Evolutionary conservation across 2,113 vertebrate species (phyloP).

Genomic region (Agapornis roseicollis): DNA sequence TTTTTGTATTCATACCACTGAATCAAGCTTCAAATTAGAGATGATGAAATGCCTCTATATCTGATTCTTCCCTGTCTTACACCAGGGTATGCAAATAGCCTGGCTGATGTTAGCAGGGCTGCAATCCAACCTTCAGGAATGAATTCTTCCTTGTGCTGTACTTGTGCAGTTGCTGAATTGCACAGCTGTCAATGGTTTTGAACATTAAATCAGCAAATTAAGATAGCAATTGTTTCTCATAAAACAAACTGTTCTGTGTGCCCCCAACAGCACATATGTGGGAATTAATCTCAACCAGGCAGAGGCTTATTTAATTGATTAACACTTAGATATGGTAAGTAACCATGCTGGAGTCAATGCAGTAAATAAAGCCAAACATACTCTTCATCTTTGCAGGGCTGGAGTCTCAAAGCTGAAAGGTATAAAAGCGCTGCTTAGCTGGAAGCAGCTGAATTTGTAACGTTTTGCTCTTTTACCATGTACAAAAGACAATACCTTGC

Average conservation of each 20-base stretch:
- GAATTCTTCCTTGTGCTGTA: background rate
- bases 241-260: conserved; percentile 3
- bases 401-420: background rate
- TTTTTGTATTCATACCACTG: background rate
- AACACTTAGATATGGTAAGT: conserved; percentile 21
- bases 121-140: background rate
- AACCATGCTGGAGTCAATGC: background rate
- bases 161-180: background rate
- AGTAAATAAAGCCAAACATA: conserved; percentile 17
- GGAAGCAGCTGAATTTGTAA: conserved; percentile 5
- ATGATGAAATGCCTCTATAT: background rate
- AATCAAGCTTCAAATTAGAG: background rate
- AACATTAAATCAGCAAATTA: conserved; percentile 25
- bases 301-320: conserved; percentile 34
- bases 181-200: background rate
- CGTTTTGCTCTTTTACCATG: background rate
- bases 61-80: background rate
- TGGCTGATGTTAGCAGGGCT: background rate
- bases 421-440: background rate
- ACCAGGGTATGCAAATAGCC: background rate
- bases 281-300: conserved; percentile 21
- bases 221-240: conserved; percentile 3
- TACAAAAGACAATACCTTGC: background rate
- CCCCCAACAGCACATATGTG: background rate
- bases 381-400: background rate